A percentile compares a stretch with the other conserved stretches of the same genome.
Conservation (phyloP, 2,113 vertebrate species). For the Zosterops lateralis region DNA sequence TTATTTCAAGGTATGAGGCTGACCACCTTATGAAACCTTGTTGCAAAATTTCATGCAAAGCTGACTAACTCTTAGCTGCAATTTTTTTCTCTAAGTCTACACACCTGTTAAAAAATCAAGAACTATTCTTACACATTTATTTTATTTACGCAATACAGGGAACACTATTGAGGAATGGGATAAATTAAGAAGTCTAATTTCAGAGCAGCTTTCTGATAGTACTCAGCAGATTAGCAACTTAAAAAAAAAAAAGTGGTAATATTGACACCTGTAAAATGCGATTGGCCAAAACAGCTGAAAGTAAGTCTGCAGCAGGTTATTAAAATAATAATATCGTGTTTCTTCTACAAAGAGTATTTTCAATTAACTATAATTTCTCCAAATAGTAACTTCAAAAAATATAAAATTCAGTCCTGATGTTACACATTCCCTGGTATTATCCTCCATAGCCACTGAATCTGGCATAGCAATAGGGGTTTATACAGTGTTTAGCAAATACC, state of each 20-base stretch:
- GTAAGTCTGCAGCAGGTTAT: background rate
- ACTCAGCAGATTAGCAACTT: background rate
- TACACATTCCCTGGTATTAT: background rate
- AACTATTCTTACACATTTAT: background rate
- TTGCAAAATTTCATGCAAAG: background rate
- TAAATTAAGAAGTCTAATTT: background rate
- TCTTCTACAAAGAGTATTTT: background rate
- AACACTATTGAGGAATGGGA: background rate
- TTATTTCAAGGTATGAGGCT: background rate
- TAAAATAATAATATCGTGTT: background rate
- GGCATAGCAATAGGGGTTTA: background rate
- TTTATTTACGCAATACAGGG: background rate
- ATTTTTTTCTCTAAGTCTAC: background rate
- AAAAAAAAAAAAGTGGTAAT: background rate
- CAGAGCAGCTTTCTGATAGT: background rate
- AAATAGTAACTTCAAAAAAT: background rate
- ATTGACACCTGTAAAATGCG: background rate
- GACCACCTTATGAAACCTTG: background rate
- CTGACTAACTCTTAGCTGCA: background rate
- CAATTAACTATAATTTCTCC: background rate
- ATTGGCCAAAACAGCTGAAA: background rate
- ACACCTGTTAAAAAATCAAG: background rate
- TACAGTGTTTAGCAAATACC: background rate
- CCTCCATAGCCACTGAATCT: background rate
- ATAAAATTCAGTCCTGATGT: background rate